These are phyloP conservation scores for Dicaeum eximium DNA, from an alignment of 2,113 vertebrate genomes.

Conservation along the genomic window DNA sequence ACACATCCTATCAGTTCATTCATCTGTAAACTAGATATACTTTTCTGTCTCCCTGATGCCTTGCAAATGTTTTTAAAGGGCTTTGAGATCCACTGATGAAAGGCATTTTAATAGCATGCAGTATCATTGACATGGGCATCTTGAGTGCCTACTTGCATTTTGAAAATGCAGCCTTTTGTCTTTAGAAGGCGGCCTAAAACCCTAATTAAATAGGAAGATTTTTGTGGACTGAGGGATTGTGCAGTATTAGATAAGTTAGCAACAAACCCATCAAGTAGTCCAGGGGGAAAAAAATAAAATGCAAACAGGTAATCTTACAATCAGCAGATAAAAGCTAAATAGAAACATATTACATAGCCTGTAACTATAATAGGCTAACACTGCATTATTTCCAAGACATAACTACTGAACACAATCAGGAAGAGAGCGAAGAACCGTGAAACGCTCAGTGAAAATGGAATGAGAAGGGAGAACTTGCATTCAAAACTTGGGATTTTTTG, in stretches of 20 bases:
- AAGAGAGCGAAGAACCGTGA: not conserved
- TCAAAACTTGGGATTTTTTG: not conserved
- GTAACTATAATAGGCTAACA: not conserved
- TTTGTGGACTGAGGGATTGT: conserved; percentile 3
- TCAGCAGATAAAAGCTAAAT: conserved; percentile 36
- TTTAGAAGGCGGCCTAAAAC: not conserved
- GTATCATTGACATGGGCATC: not conserved
- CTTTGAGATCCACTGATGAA: conserved; percentile 26
- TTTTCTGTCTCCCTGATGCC: not conserved
- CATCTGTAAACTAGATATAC: not conserved
- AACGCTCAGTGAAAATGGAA: not conserved
- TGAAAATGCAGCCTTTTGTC: conserved; percentile 15
- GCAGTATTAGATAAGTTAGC: conserved; percentile 1
- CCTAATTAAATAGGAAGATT: not conserved
- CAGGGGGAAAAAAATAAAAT: not conserved
- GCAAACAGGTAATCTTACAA: conserved; percentile 37
- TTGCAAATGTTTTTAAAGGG: conserved; percentile 17
- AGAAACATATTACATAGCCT: conserved; percentile 31
- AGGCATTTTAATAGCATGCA: not conserved
- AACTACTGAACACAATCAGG: not conserved
- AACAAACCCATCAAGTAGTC: conserved; percentile 13
- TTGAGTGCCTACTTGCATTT: not conserved
- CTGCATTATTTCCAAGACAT: not conserved
- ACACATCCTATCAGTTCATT: not conserved
- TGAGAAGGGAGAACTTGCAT: not conserved